Evolutionary conservation across 30 jellyfish, hydroid and myxozoan genomes (phyloP), one percentile per base, ranked within the genome.

Genomic region (Sanderia malayensis): DNA sequence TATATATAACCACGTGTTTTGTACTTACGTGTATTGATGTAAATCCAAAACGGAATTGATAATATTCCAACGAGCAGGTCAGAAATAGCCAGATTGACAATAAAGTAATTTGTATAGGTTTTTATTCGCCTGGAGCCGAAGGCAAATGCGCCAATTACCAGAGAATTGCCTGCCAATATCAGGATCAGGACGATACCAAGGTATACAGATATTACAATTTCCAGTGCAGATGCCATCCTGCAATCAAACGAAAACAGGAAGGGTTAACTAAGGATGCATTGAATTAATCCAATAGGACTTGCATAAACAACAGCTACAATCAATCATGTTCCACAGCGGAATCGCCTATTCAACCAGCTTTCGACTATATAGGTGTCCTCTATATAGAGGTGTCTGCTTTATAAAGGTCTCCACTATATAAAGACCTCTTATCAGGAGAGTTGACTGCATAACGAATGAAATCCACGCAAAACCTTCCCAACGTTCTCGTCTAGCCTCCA

Each of bases 11-110:
- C 11, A 57, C 10, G 18, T 58, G 52, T 17, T 4, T 29, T 22
- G 34, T 32, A 77, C 93, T 46, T 77, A 89, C 97, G 59, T 37
- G 86, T 76, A 27, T 61, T 41, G 3, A 89, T 73, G 53, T 88
- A 89, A 61, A 89, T 78, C 95, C 97, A 81, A 52, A 61, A 82
- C 1, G 97, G 97, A 10, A 70, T 86, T 4, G 88, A 82, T 30
- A 83, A 69, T 30, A 90, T 49, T 19, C 97, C 97, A 44, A 89
- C 95, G 76, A 89, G 45, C 57, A 83, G 66, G 47, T 89, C 97
- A 0, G 93, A 70, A 23, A 89, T 41, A 23, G 97, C 95, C 74
- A 89, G 76, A 47, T 89, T 89, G 31, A 89, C 95, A 44, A 89
- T 94, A 80, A 89, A 89, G 47, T 74, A 82, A 53, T 89, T 89